These are phyloP conservation scores for Cremastinae sp. DNA, from an alignment of 2,888 invertebrate genomes.

Conservation along the genomic window DNA sequence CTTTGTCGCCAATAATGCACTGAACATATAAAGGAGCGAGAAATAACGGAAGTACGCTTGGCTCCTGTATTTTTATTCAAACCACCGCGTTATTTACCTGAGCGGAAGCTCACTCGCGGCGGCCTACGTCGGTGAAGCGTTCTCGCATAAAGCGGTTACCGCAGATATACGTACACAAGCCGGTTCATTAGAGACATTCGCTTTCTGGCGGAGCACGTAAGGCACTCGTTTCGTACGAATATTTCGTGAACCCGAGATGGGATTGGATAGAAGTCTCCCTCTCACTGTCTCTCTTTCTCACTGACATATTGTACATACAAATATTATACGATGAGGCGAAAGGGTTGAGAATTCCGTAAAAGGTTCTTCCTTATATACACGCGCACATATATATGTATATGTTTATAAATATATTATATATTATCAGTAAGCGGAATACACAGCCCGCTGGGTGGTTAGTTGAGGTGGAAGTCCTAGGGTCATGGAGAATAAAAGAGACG, in stretches of 20 bases:
- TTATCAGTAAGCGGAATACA: conserved; percentile 63
- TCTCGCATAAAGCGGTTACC: conserved; percentile 74
- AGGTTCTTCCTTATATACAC: conserved; percentile 48
- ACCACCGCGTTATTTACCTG: conserved; percentile 75
- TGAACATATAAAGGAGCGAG: conserved; percentile 21
- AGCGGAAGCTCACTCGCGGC: conserved; percentile 53
- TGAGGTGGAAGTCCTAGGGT: conserved; percentile 28
- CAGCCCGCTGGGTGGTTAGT: conserved; percentile 53
- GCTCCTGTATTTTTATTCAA: conserved; percentile 71
- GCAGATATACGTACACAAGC: conserved; percentile 79
- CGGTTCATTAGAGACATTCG: conserved; percentile 80
- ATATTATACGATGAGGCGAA: conserved; percentile 44
- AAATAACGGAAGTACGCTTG: conserved; percentile 54
- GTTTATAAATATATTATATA: conserved; percentile 46
- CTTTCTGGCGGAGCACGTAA: conserved; percentile 70
- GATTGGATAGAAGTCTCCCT: conserved; percentile 52
- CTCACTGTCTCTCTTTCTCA: conserved; percentile 37
- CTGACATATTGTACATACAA: conserved; percentile 1
- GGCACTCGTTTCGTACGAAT: conserved; percentile 43
- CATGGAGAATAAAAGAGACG: conserved; percentile 54
- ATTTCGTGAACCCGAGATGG: conserved; percentile 53
- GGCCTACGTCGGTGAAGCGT: conserved; percentile 56
- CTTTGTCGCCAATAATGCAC: conserved; percentile 2
- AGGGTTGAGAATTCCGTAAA: conserved; percentile 55
- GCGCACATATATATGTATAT: background rate